Evolutionary conservation across 2,113 vertebrate species (phyloP).

Genomic region (Axis porcinus): DNA sequence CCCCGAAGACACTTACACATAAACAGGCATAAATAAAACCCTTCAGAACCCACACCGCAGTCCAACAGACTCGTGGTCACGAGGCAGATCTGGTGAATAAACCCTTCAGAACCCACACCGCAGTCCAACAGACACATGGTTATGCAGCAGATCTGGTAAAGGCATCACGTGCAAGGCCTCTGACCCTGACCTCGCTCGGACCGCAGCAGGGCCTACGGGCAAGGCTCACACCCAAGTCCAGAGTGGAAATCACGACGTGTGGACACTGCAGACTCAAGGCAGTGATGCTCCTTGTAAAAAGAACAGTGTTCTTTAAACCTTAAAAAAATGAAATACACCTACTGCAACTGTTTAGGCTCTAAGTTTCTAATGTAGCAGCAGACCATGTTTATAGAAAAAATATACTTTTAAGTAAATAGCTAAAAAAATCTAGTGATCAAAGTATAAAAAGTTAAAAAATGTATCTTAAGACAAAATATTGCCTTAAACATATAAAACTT

Average conservation of each 20-base stretch:
- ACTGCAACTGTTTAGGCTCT: conserved; percentile 54
- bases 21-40: conserved; percentile 79
- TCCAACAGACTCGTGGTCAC: conserved; percentile 33
- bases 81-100: not conserved
- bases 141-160: too few species aligned
- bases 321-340: conserved; percentile 63
- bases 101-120: conserved; percentile 32
- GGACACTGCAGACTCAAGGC: conserved; percentile 50
- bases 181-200: not conserved
- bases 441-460: conserved; percentile 75
- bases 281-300: not conserved
- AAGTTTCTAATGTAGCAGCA: conserved; percentile 77
- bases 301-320: conserved; percentile 63
- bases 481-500: conserved; percentile 42
- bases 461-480: conserved; percentile 61
- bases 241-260: fast-evolving
- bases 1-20: conserved; percentile 70
- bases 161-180: not conserved
- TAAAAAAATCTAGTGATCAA: conserved; percentile 78
- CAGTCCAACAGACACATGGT: conserved; percentile 44
- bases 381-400: conserved; percentile 77
- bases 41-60: conserved; percentile 17
- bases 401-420: conserved; percentile 83
- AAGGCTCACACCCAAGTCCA: not conserved
- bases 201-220: not conserved